Evolutionary conservation across 2,113 vertebrate species (phyloP), one percentile per base, ranked within the genome.

Genomic region (Charina bottae): DNA sequence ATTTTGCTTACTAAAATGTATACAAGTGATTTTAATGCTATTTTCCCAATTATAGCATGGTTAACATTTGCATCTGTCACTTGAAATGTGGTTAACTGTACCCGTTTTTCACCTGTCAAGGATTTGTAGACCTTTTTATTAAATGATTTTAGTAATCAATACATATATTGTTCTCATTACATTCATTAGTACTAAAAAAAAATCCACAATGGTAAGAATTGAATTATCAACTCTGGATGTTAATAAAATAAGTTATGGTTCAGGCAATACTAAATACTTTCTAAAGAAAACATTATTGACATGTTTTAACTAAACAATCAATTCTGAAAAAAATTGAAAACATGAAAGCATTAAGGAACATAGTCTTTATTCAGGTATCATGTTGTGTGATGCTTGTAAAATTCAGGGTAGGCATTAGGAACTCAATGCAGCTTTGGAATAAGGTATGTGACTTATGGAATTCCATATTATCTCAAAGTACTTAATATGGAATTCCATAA

Each of bases 1-100:
- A 90, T 37, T 93, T 90, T 89, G 54, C 26, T n/a, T 86, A 86
- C 10, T 91, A 85, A 92, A 95, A 93, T 54, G 17, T 0, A 28
- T 84, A 85, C 0, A 60, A 26, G 85, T 13, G 91, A 89, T 92
- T 91, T 42, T 0, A 91, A 84, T 55, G 85, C 26, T 87, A 28
- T 90, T 83, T 92, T 0, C 68, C 86, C 55, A 91, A 83, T 83
- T 95, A 92, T 42, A 26, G 86, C 2, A 46, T 64, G 91, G 87
- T 64, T 60, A 88, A 88, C 0, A 91, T 92, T 7, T 78, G 55
- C 13, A 53, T 28, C 33, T 89, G 17, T 86, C 42, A 42, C 23
- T 28, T 28, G 53, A 87, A 90, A 46, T 90, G 42, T 88, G 54
- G 49, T 87, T 46, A 87, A 46, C 1, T 21, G 91, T 94, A 92